Evolutionary conservation across 1,140 invertebrate genomes (phyloP).

Genomic region (Cheumatopsyche charites): DNA sequence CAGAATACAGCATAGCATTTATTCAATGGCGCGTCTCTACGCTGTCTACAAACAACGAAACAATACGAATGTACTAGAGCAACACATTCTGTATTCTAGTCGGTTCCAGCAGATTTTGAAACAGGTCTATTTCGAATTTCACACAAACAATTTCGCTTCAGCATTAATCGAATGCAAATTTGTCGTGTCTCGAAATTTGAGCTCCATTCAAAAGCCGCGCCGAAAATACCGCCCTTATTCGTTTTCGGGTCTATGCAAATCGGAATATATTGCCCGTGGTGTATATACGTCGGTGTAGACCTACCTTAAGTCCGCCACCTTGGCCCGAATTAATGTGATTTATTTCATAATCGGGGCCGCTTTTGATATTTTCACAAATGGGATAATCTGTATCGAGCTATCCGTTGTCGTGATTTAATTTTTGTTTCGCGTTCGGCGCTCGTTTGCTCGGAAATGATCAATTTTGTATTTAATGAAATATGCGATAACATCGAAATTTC

Average conservation of each 20-base stretch:
- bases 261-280: too few species aligned
- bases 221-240: not conserved
- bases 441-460: not conserved
- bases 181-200: not conserved
- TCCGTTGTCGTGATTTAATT: too few species aligned
- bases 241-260: conserved; percentile 1
- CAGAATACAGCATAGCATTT: too few species aligned
- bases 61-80: too few species aligned
- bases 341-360: not conserved
- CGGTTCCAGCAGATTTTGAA: too few species aligned
- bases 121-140: not conserved
- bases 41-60: too few species aligned
- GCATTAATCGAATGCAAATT: conserved; percentile 23
- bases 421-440: too few species aligned
- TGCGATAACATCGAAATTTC: too few species aligned
- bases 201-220: not conserved
- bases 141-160: conserved; percentile 4
- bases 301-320: conserved; percentile 5
- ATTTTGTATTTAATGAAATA: not conserved
- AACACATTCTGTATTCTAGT: too few species aligned
- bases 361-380: too few species aligned
- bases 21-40: too few species aligned
- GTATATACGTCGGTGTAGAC: conserved; percentile 5
- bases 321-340: conserved; percentile 3
- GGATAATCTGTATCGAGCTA: too few species aligned